These are phyloP conservation scores for Ennomos erosarius DNA, from an alignment of 2,888 invertebrate species.

Conservation along the genomic window DNA sequence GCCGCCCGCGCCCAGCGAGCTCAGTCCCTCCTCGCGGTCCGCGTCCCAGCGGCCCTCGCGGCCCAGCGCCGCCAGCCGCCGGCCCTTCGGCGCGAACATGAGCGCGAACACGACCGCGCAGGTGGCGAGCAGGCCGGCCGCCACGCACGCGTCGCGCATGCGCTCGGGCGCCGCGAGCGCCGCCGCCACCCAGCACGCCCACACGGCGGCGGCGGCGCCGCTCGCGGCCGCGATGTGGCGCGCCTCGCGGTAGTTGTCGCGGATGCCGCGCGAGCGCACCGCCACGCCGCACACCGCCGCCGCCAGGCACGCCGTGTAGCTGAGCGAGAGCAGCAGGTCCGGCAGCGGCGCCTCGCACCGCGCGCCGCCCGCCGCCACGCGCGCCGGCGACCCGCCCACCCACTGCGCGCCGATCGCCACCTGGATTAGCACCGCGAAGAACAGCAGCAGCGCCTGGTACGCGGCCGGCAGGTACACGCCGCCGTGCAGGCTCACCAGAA, in stretches of 20 bases:
- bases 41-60: conserved; percentile 94
- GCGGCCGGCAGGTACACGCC: conserved; percentile 96
- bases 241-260: conserved; percentile 97
- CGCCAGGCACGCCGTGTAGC: conserved; percentile 94
- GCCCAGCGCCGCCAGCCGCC: conserved; percentile 96
- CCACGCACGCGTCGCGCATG: conserved; percentile 94
- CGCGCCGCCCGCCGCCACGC: conserved; percentile 60
- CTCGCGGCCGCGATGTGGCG: conserved; percentile 96
- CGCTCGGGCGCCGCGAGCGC: conserved; percentile 92
- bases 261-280: conserved; percentile 93
- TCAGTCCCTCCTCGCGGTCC: conserved; percentile 93
- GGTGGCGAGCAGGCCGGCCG: conserved; percentile 94
- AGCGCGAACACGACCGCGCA: conserved; percentile 94
- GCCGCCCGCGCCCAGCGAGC: conserved; percentile 90
- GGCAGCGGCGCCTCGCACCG: conserved; percentile 88
- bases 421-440: conserved; percentile 96
- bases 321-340: conserved; percentile 90
- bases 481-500: conserved; percentile 95
- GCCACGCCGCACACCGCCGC: conserved; percentile 94
- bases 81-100: conserved; percentile 97
- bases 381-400: conserved; percentile 92
- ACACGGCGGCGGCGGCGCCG: conserved; percentile 94
- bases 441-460: conserved; percentile 94
- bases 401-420: conserved; percentile 94
- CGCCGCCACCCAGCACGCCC: conserved; percentile 93